phyloP scores from a whole-genome alignment of 2,797 vertebrate species.

The Heliangelus exortis region DNA sequence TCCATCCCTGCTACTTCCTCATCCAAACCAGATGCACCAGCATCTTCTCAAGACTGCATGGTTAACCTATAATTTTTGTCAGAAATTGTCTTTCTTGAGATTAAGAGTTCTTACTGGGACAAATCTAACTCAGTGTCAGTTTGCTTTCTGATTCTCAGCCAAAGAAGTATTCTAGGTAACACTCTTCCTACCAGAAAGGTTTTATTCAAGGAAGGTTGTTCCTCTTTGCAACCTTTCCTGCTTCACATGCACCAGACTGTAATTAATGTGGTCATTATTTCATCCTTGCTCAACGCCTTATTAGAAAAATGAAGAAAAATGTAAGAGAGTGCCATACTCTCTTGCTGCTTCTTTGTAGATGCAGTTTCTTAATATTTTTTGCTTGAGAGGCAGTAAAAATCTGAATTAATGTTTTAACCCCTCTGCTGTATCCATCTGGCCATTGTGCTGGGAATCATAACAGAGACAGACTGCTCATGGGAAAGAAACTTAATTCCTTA shows the following conservation, averaged over 20 bases:
- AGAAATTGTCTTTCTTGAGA: not conserved
- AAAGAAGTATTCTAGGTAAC: not conserved
- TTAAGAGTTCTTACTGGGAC: not conserved
- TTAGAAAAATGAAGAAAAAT: not conserved
- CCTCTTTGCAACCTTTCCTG: not conserved
- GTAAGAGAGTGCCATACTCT: not conserved
- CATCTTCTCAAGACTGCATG: not conserved
- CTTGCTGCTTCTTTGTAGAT: not conserved
- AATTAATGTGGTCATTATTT: not conserved
- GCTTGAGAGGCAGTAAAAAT: not conserved
- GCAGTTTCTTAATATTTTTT: not conserved
- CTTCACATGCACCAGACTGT: not conserved
- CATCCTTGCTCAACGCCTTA: not conserved
- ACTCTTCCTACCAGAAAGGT: not conserved
- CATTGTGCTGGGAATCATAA: not conserved
- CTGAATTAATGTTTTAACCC: not conserved
- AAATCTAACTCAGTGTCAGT: not conserved
- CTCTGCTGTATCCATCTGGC: not conserved
- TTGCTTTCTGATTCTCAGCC: not conserved
- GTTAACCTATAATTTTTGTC: not conserved
- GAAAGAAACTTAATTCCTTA: constrained; percentile 10
- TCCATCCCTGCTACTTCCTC: not conserved
- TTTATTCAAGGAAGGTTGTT: not conserved
- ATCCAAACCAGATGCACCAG: not conserved
- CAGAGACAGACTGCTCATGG: not conserved